These are phyloP conservation scores for Anas flavirostris DNA, from an alignment of 2,797 vertebrate genomes.

Conservation along the genomic window DNA sequence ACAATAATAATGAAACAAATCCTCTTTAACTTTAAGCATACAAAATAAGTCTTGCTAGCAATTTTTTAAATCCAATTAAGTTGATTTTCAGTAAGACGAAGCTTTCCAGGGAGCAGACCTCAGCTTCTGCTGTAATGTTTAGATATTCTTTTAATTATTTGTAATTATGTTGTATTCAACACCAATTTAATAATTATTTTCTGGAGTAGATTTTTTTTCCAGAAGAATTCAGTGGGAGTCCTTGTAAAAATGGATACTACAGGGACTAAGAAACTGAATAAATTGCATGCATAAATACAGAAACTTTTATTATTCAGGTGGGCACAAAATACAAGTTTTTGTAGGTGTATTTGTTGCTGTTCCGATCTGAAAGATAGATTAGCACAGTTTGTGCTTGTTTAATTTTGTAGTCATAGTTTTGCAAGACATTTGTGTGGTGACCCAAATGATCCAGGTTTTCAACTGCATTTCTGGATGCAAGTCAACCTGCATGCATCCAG, in stretches of 20 bases:
- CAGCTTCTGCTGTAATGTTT: not conserved
- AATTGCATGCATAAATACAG: not conserved
- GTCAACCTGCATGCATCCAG: not conserved
- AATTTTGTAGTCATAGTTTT: not conserved
- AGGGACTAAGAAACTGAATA: not conserved
- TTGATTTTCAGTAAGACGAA: not conserved
- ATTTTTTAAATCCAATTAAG: not conserved
- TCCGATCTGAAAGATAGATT: not conserved
- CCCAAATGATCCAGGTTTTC: not conserved
- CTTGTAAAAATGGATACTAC: not conserved
- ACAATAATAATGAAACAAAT: not conserved
- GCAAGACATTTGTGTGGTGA: not conserved
- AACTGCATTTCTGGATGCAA: not conserved
- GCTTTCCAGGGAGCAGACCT: not conserved
- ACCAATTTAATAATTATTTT: not conserved
- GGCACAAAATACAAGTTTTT: not conserved
- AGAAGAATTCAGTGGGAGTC: not conserved
- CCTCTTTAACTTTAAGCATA: not conserved
- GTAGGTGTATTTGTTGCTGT: not conserved
- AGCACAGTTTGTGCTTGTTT: not conserved
- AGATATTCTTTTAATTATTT: not conserved
- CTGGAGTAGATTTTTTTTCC: not conserved
- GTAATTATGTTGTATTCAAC: not conserved
- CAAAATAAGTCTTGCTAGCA: not conserved
- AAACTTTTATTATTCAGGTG: not conserved